These are phyloP conservation scores for Pinctada fucata DNA, from an alignment of 2,888 invertebrate genomes.

Conservation along the genomic window DNA sequence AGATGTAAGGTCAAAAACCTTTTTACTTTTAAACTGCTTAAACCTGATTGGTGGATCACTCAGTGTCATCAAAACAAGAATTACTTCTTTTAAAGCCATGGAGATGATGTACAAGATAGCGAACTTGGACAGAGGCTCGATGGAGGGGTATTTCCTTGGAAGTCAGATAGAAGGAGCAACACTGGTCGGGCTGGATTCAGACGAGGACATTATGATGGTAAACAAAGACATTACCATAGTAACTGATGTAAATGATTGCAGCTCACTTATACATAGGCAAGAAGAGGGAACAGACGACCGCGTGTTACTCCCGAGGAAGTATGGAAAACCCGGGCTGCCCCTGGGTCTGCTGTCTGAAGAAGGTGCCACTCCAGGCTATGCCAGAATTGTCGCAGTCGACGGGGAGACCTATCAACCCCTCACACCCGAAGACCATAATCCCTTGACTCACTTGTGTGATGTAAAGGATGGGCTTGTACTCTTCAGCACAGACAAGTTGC, in stretches of 20 bases:
- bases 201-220: slow-evolving; percentile 6
- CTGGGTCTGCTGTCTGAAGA: not conserved
- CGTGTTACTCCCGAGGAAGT: not conserved
- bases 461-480: not conserved
- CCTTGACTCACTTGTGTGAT: not conserved
- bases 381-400: not conserved
- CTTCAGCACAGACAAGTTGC: not conserved
- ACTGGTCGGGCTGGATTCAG: not conserved
- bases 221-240: not conserved
- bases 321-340: not conserved
- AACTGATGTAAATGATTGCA: not conserved
- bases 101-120: slow-evolving; percentile 6
- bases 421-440: not conserved
- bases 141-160: slow-evolving; percentile 4
- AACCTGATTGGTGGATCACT: slow-evolving; percentile 9
- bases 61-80: not conserved
- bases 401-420: not conserved
- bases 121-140: not conserved
- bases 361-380: not conserved
- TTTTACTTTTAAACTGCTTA: not conserved
- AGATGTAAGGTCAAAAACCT: not conserved
- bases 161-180: slow-evolving; percentile 8
- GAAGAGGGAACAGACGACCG: not conserved
- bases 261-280: not conserved
- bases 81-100: slow-evolving; percentile 3